Base-by-base conservation (phyloP, 2,888 invertebrate species). In the Drosophila formosana region DNA sequence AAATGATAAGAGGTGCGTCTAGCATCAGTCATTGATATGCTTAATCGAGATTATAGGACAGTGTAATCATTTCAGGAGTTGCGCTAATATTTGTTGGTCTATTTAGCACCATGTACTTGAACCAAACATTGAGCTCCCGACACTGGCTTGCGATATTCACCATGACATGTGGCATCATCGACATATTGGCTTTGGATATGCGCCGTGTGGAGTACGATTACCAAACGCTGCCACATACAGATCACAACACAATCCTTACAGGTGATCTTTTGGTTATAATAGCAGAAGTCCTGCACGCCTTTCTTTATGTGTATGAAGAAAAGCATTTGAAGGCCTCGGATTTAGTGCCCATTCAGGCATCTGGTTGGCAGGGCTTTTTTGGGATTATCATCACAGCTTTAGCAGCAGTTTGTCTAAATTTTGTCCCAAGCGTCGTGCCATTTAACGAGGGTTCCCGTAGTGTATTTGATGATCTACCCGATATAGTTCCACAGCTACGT, bases 281-380 rank as follows among this genome's bases (percentile, higher is more conserved):
- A 53, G 96, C 96, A 0, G 96, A 96, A 90, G 95, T 99, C 51
- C 95, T 99, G 77, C 96, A 96, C 18, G 96, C 98, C 0, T 94
- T 95, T 63, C 98, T 98, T 93, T 98, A 98, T 96, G 98, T 99
- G 0, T 95, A 97, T 72, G 99, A 99, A 92, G 98, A 99, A 91
- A 97, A 97, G 93, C 97, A 95, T 91, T 95, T 99, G 0, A 93
- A 95, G 66, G 95, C 96, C 53, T 94, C 96, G 81, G 97, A 98
- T 92, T 97, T 98, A 51, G 97, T 97, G 0, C 95, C 98, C 0
- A 93, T 99, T 68, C 97, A 97, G 92, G 98, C 97, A 4, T 97
- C 98, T 23, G 98, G 99, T 6, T 97, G 97, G 96, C 98, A 99
- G 94, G 98, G 98, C 49, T 89, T 96, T 18, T 97, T 96, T 92